Conservation (phyloP, 2,888 invertebrate genomes). For the Cyrtodaria siliqua region DNA sequence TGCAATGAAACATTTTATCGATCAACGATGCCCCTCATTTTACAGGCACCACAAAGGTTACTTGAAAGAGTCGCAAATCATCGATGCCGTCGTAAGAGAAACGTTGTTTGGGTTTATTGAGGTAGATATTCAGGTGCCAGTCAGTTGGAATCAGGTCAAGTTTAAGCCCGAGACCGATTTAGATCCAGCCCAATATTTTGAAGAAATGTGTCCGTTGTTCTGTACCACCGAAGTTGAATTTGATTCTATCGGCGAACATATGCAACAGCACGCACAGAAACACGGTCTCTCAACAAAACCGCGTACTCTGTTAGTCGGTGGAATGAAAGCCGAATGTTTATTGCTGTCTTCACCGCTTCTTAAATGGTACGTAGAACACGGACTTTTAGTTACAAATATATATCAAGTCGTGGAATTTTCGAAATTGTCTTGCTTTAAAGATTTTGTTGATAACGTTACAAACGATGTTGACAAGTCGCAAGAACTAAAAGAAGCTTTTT, state of each 20-base stretch:
- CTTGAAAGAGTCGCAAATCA: conserved; percentile 11
- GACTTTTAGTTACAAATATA: conserved; percentile 24
- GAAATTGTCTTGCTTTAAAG: conserved; percentile 18
- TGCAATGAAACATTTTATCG: neutral
- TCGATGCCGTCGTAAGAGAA: conserved; percentile 16
- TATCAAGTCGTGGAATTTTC: conserved; percentile 33
- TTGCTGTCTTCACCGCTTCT: conserved; percentile 28
- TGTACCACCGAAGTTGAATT: conserved; percentile 24
- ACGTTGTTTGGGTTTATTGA: conserved; percentile 43
- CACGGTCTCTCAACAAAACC: too few species aligned
- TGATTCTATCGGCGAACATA: conserved; percentile 25
- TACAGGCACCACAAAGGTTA: neutral
- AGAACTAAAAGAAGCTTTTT: conserved; percentile 11
- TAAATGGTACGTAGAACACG: conserved; percentile 44
- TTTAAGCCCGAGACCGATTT: conserved; percentile 17
- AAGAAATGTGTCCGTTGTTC: conserved; percentile 33
- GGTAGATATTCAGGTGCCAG: conserved; percentile 42
- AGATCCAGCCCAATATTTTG: conserved; percentile 27
- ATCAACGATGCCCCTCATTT: conserved; percentile 2
- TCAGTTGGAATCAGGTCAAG: conserved; percentile 17
- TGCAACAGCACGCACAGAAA: conserved; percentile 4
- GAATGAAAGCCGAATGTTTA: conserved; percentile 24
- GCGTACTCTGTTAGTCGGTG: conserved; percentile 22
- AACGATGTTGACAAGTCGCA: conserved; percentile 13
- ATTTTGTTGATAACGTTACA: conserved; percentile 17